Evolutionary conservation across 2,888 invertebrate genomes (phyloP), one percentile per base, ranked within the genome.

Genomic region (Tenthredo distinguenda): DNA sequence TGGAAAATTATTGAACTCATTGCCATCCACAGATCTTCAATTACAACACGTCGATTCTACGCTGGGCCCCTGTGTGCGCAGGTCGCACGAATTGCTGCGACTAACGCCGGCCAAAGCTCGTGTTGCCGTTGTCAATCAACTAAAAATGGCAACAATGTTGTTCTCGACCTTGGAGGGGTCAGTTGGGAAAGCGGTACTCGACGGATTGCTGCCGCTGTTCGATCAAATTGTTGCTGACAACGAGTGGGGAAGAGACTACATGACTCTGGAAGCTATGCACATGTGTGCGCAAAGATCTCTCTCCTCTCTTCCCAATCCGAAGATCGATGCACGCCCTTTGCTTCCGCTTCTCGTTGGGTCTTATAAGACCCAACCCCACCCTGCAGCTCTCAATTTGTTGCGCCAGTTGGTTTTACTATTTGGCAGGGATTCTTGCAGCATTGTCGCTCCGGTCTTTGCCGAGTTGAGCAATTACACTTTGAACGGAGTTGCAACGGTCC

Each of bases 21-120:
- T 97, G 86, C 95, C 96, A 0, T 92, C 95, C 0, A 91, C 94
- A 26, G 95, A 95, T 15, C 95, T 95, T 87, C 96, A 97, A 87
- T 95, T 97, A 93, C 94, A 94, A 85, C 96, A 96, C 91, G 94
- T 98, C 86, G 96, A 97, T 89, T 94, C 95, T 2, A 95, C 97
- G 62, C 94, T 97, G 26, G 95, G 96, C 68, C 96, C 97, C 0
- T 95, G 95, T 86, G 95, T 96, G 85, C 94, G 95, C 82, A 96
- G 96, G 91, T 93, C 97, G 21, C 95, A 95, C 86, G 92, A 94
- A 1, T 93, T 96, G 12, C 93, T 93, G 15, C 88, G 88, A 50
- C 74, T 87, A 37, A 87, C 90, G 4, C 87, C 91, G 7, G 87
- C 88, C 15, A 79, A 88, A 15, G 89, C 89, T 0, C 90, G 90